Percentiles rank a stretch among this genome's conserved stretches.
Conservation (phyloP, 1,140 invertebrate genomes). For the Brachionus angularis region DNA sequence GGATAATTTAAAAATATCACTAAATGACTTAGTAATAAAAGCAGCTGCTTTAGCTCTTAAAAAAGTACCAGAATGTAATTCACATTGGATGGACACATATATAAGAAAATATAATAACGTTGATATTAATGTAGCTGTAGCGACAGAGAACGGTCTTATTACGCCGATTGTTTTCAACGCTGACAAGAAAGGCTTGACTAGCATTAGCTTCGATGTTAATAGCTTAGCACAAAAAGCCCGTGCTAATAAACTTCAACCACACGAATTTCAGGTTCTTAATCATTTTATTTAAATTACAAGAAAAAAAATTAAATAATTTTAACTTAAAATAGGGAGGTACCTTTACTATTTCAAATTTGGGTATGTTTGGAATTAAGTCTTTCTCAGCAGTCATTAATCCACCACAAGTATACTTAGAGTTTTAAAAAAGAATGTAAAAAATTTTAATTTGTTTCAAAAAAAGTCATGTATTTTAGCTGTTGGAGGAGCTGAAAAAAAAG, state of each 20-base stretch:
- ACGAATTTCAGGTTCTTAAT: too few relatives aligned
- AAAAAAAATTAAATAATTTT: too few relatives aligned
- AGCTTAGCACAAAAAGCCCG: constrained; percentile 68
- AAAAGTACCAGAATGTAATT: constrained; percentile 89
- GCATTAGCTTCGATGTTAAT: constrained; percentile 32
- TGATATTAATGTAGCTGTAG: constrained; percentile 75
- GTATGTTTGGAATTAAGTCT: constrained; percentile 85
- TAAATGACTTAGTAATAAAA: constrained; percentile 97
- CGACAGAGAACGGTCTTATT: constrained; percentile 34
- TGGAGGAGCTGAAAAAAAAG: constrained; percentile 62
- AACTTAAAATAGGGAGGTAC: constrained; percentile 42
- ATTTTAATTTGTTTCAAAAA: too few relatives aligned
- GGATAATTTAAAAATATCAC: constrained; percentile 77
- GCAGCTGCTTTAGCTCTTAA: constrained; percentile 83
- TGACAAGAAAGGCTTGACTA: constrained; percentile 10
- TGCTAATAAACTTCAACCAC: constrained; percentile 86
- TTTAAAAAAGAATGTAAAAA: too few relatives aligned
- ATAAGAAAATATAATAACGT: constrained; percentile 88
- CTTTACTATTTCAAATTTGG: constrained; percentile 67
- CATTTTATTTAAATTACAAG: too few relatives aligned
- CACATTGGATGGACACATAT: constrained; percentile 86
- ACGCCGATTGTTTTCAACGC: constrained; percentile 40
- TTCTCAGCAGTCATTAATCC: constrained; percentile 71
- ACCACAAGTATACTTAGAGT: too few relatives aligned
- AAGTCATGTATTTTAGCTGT: constrained; percentile 68